Evolutionary conservation across 2,888 invertebrate species (phyloP).

Genomic region (Gnatocerus cornutus): DNA sequence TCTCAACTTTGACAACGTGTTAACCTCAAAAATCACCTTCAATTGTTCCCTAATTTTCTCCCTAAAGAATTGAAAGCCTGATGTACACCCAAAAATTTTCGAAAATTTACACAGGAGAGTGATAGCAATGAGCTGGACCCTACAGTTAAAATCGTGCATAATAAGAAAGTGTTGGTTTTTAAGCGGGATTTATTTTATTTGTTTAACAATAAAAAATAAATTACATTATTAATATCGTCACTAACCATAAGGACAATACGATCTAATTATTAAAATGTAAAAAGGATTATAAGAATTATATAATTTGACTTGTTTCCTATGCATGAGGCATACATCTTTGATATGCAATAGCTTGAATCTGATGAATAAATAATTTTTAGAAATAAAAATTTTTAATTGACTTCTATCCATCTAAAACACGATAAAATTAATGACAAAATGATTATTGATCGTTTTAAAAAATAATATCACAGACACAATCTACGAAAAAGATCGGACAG

Average conservation of each 20-base stretch:
- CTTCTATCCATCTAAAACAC: conserved; percentile 27
- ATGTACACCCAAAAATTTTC: too few relatives aligned
- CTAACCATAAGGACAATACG: conserved; percentile 42
- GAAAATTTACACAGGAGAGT: too few relatives aligned
- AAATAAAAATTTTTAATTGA: conserved; percentile 38
- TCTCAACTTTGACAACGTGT: too few relatives aligned
- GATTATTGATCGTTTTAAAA: conserved; percentile 31
- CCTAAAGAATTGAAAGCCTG: too few relatives aligned
- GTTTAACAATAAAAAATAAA: conserved; percentile 49
- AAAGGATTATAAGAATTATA: conserved; percentile 35
- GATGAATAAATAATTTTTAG: conserved; percentile 23
- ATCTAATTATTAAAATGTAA: conserved; percentile 34
- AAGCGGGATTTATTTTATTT: conserved; percentile 51
- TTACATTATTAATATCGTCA: conserved; percentile 36
- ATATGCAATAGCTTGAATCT: conserved; percentile 52
- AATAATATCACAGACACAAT: conserved; percentile 55
- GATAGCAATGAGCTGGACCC: too few relatives aligned
- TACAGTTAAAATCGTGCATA: too few relatives aligned
- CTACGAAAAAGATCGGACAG: conserved; percentile 26
- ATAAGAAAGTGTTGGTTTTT: too few relatives aligned
- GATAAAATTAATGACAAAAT: conserved; percentile 22
- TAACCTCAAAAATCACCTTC: too few relatives aligned
- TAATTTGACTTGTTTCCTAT: conserved; percentile 51
- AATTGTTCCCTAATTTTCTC: too few relatives aligned
- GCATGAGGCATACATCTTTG: conserved; percentile 50